Conservation (phyloP, 2,113 vertebrate genomes). For the Clupea harengus region DNA sequence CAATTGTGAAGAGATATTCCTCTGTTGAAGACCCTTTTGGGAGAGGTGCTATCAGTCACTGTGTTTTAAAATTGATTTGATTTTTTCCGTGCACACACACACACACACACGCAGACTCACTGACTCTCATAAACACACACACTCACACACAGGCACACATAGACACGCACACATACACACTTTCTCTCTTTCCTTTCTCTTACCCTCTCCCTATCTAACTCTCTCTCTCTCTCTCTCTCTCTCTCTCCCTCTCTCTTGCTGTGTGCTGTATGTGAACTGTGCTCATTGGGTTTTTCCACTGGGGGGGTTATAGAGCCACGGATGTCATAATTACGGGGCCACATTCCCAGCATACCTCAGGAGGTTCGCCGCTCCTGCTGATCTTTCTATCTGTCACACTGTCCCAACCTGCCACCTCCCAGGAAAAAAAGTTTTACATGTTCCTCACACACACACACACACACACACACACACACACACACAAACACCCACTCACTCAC, state of each 20-base stretch:
- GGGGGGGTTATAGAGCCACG: slow-evolving; percentile 16
- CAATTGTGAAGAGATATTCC: too few relatives aligned
- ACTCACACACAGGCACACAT: background rate
- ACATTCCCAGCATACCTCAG: slow-evolving; percentile 68
- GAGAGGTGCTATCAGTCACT: too few relatives aligned
- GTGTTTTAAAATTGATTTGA: too few relatives aligned
- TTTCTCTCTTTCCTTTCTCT: too few relatives aligned
- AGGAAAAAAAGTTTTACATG: slow-evolving; percentile 66
- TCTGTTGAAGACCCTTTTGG: too few relatives aligned
- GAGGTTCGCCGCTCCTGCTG: slow-evolving; percentile 58
- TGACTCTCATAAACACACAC: too few relatives aligned
- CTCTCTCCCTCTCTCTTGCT: background rate
- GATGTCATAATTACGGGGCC: slow-evolving; percentile 70
- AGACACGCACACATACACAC: background rate
- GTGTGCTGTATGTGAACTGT: background rate
- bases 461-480: slow-evolving; percentile 45
- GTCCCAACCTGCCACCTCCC: slow-evolving; percentile 57
- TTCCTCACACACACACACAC: slow-evolving; percentile 56
- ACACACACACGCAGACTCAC: too few relatives aligned
- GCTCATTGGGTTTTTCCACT: slow-evolving; percentile 6
- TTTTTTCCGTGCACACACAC: too few relatives aligned
- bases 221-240: background rate
- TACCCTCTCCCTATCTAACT: background rate
- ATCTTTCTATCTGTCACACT: slow-evolving; percentile 64
- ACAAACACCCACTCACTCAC: slow-evolving; percentile 48